Evolutionary conservation across 53 echinoderm and acorn worm genomes (phyloP).

Genomic region (Temnopleurus reevesii): DNA sequence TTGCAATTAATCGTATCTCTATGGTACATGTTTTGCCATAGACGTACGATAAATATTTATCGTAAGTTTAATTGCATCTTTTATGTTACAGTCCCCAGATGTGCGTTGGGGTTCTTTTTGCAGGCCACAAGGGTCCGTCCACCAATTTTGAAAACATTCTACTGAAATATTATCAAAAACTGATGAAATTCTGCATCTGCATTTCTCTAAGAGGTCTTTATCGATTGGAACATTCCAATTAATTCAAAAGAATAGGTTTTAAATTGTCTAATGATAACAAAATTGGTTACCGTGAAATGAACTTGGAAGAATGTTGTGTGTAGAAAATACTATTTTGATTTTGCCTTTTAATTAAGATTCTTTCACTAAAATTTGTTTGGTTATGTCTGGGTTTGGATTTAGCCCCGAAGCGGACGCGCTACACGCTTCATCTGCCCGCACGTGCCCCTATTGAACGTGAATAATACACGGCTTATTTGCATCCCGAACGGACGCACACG

Average conservation of each 20-base stretch:
- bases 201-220: not conserved
- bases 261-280: not conserved
- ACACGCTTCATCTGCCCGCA: slow-evolving; percentile 2
- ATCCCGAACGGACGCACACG: slow-evolving; percentile 21
- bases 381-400: not conserved
- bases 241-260: not conserved
- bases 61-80: not conserved
- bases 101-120: too few relatives aligned
- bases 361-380: not conserved
- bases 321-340: not conserved
- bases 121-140: not conserved
- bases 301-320: not conserved
- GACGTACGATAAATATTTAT: not conserved
- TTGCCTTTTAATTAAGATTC: slow-evolving; percentile 24
- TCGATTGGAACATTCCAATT: not conserved
- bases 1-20: too few relatives aligned
- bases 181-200: not conserved
- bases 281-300: slow-evolving; percentile 3
- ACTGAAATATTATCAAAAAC: not conserved
- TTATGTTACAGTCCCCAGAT: too few relatives aligned
- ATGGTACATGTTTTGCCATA: too few relatives aligned
- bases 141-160: not conserved
- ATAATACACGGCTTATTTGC: slow-evolving; percentile 40
- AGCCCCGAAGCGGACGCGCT: slow-evolving; percentile 22
- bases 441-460: slow-evolving; percentile 3